Evolutionary conservation across 2,797 vertebrate species (phyloP).

Genomic region (Trematocara caparti): DNA sequence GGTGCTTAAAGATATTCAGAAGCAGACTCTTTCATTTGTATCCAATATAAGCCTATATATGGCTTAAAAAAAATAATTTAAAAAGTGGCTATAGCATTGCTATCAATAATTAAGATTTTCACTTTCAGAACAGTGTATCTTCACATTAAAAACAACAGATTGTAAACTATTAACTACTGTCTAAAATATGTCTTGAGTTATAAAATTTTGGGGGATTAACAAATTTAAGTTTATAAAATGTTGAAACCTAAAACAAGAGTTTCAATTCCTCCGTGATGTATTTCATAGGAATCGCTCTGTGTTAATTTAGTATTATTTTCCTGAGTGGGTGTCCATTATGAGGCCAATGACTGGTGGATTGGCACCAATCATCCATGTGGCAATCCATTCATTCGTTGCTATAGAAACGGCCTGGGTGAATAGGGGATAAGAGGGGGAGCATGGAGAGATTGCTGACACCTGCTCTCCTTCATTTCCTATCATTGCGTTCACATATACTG

Average conservation of each 20-base stretch:
- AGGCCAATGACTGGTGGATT: slow-evolving; percentile 68
- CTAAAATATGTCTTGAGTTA: not conserved
- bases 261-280: not conserved
- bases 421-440: slow-evolving; percentile 71
- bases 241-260: not conserved
- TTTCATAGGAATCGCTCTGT: slow-evolving; percentile 33
- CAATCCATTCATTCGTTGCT: slow-evolving; percentile 74
- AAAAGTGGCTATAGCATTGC: not conserved
- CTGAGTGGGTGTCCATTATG: slow-evolving; percentile 67
- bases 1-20: not conserved
- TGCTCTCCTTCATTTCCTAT: slow-evolving; percentile 65
- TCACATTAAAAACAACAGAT: not conserved
- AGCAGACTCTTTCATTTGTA: not conserved
- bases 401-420: slow-evolving; percentile 75
- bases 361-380: slow-evolving; percentile 75
- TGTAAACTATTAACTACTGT: not conserved
- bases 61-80: too few relatives aligned
- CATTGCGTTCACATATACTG: slow-evolving; percentile 25
- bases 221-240: not conserved
- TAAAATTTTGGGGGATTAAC: not conserved
- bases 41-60: not conserved
- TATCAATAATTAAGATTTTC: not conserved
- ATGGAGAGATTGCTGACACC: slow-evolving; percentile 77
- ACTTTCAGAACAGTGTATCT: not conserved
- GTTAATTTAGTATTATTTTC: slow-evolving; percentile 68